These are phyloP conservation scores for Enoplosus armatus DNA, from an alignment of 2,797 vertebrate genomes.

Conservation along the genomic window DNA sequence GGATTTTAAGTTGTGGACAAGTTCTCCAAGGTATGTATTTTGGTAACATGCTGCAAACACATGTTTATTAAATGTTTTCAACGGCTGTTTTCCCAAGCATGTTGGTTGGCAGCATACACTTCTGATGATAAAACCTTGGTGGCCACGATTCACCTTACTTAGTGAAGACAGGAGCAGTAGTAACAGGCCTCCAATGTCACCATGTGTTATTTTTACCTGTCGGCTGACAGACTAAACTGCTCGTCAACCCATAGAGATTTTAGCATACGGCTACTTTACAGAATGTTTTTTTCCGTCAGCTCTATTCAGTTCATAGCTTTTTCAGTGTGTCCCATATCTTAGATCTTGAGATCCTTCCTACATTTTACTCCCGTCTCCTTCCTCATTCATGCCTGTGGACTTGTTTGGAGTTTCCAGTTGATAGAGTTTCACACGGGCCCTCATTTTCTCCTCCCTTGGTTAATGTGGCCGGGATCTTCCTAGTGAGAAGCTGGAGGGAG, in stretches of 20 bases:
- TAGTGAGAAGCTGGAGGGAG: slow-evolving; percentile 40
- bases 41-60: not conserved
- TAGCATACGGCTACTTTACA: not conserved
- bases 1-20: no score
- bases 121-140: not conserved
- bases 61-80: not conserved
- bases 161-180: not conserved
- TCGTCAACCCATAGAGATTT: slow-evolving; percentile 1
- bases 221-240: not conserved
- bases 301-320: slow-evolving; percentile 21
- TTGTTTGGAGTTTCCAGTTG: slow-evolving; percentile 68
- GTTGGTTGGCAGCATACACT: no score
- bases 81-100: not conserved
- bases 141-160: not conserved
- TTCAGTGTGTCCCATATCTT: slow-evolving; percentile 14
- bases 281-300: slow-evolving; percentile 8
- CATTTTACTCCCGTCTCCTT: not conserved
- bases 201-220: not conserved
- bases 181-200: not conserved
- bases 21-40: no score
- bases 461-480: slow-evolving; percentile 60
- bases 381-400: slow-evolving; percentile 40
- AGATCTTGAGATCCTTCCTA: slow-evolving; percentile 14
- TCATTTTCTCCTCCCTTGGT: slow-evolving; percentile 56
- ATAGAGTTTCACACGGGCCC: slow-evolving; percentile 64